A percentile compares a stretch with the other conserved stretches of the same genome.
Evolutionary conservation across 2,797 vertebrate species (phyloP).

Genomic region (Vultur gryphus): DNA sequence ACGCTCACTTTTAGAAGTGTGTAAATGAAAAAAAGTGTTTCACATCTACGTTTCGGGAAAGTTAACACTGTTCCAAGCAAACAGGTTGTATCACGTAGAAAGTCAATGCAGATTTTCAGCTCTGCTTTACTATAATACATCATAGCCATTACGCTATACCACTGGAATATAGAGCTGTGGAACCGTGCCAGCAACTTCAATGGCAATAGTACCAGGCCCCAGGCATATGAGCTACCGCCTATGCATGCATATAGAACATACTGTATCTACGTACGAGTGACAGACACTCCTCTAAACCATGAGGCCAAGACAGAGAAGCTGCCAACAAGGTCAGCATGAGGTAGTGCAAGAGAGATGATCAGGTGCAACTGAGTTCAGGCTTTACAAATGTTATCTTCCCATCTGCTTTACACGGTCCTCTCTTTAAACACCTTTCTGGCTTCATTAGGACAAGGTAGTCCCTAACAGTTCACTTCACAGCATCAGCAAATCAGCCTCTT

Average conservation of each 20-base stretch:
- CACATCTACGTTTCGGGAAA: not conserved
- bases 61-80: not conserved
- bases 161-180: not conserved
- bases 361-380: constrained; percentile 71
- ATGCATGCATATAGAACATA: not conserved
- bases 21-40: not conserved
- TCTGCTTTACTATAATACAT: not conserved
- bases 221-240: not conserved
- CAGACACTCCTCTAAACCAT: not conserved
- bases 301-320: constrained; percentile 43
- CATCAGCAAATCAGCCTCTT: constrained; percentile 66
- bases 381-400: constrained; percentile 62
- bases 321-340: constrained; percentile 58
- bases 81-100: not conserved
- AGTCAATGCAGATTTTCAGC: not conserved
- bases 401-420: constrained; percentile 56
- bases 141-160: accelerated
- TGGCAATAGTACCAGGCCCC: accelerated
- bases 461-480: constrained; percentile 68
- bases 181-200: not conserved
- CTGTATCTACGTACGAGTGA: not conserved
- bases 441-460: constrained; percentile 46
- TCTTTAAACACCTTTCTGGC: constrained; percentile 57
- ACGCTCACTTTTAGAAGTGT: accelerated
- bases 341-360: constrained; percentile 66